Evolutionary conservation across 2,888 invertebrate genomes (phyloP).

Genomic region (Cryptophagus acutangulus): DNA sequence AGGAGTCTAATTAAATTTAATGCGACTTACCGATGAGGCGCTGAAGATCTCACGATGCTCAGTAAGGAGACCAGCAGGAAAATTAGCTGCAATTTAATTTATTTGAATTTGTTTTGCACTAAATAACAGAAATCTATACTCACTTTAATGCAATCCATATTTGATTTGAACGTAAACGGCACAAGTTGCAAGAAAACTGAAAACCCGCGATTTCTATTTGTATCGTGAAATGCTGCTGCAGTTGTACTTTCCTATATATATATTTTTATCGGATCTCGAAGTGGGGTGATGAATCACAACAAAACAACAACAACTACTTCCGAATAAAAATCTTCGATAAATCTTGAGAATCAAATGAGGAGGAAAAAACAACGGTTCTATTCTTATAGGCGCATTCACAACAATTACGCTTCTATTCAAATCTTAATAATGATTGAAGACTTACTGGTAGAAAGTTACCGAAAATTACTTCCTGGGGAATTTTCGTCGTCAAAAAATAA

Average conservation of each 20-base stretch:
- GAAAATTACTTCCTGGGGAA: too few relatives aligned
- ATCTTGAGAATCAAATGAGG: too few relatives aligned
- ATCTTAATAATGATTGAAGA: too few relatives aligned
- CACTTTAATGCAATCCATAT: conserved; percentile 1
- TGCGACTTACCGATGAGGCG: conserved; percentile 1
- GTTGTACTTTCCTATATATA: conserved; percentile 7
- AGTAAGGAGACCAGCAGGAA: too few relatives aligned
- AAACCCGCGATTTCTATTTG: conserved; percentile 4
- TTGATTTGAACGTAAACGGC: neutral
- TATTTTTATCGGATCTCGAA: conserved; percentile 1
- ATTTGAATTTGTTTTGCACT: neutral
- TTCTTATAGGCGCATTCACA: too few relatives aligned
- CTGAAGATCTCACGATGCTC: neutral
- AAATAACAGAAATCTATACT: neutral
- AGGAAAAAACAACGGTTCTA: too few relatives aligned
- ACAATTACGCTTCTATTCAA: too few relatives aligned
- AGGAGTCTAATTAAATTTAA: conserved; percentile 2
- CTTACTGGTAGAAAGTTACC: too few relatives aligned
- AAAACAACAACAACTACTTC: conserved; percentile 5
- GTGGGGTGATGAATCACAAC: conserved; percentile 4
- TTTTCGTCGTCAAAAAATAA: too few relatives aligned
- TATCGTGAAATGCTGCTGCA: conserved; percentile 2
- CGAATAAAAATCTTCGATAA: neutral
- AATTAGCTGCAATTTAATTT: too few relatives aligned
- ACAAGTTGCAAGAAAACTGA: conserved; percentile 5